Evolutionary conservation across 2,888 invertebrate species (phyloP).

Genomic region (Tinea pellionella): DNA sequence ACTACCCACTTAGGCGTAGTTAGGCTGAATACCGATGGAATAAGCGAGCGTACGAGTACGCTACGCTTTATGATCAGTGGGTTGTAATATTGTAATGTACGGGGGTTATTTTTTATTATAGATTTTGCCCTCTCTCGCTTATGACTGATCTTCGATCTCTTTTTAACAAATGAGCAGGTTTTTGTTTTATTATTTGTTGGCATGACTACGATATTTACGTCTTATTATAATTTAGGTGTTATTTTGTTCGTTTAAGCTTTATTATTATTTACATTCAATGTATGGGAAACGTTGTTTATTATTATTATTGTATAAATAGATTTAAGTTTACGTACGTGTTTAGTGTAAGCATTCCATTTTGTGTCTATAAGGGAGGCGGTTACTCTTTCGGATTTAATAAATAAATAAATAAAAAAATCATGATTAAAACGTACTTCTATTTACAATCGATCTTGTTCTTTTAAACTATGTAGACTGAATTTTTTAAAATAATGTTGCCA

Average conservation of each 20-base stretch:
- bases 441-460: too few species aligned
- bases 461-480: slow-evolving; percentile 8
- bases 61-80: too few species aligned
- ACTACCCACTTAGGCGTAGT: too few species aligned
- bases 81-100: too few species aligned
- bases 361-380: neutral
- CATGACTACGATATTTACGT: slow-evolving; percentile 13
- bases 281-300: slow-evolving; percentile 43
- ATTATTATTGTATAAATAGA: slow-evolving; percentile 19
- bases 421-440: too few species aligned
- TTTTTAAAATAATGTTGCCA: slow-evolving; percentile 20
- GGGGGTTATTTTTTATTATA: too few species aligned
- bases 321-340: slow-evolving; percentile 6
- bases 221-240: slow-evolving; percentile 34
- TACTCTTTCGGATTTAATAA: too few species aligned
- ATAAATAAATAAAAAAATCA: too few species aligned
- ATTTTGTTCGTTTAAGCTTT: slow-evolving; percentile 28
- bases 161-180: slow-evolving; percentile 22
- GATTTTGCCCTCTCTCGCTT: too few species aligned
- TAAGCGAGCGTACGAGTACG: too few species aligned
- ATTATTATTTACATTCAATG: slow-evolving; percentile 30
- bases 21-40: too few species aligned
- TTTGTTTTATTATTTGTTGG: slow-evolving; percentile 20
- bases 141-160: slow-evolving; percentile 45
- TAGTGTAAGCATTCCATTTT: neutral